These are phyloP conservation scores for Trinectes maculatus DNA, from an alignment of 2,113 vertebrate genomes.

Conservation along the genomic window DNA sequence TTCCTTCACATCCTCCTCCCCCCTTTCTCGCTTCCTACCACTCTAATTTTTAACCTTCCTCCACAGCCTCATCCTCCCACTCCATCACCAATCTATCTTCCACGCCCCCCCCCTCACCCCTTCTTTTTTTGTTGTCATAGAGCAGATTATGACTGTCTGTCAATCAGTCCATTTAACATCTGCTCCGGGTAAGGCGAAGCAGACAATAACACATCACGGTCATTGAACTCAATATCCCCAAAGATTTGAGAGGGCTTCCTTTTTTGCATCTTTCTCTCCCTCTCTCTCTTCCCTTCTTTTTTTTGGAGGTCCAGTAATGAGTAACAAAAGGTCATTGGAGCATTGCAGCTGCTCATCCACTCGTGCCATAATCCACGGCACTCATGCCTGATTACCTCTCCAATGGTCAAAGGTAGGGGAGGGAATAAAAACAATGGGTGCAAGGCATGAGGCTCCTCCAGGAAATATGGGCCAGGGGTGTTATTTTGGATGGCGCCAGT, in stretches of 20 bases:
- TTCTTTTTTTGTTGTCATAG: slow-evolving; percentile 36
- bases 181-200: slow-evolving; percentile 68
- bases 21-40: background rate
- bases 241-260: slow-evolving; percentile 74
- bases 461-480: slow-evolving; percentile 74
- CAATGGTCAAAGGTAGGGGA: slow-evolving; percentile 82
- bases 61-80: slow-evolving; percentile 1
- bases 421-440: slow-evolving; percentile 79
- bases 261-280: slow-evolving; percentile 24
- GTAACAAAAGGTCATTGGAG: slow-evolving; percentile 84
- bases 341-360: slow-evolving; percentile 84
- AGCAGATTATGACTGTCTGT: slow-evolving; percentile 74
- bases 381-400: slow-evolving; percentile 82
- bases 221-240: slow-evolving; percentile 80
- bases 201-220: slow-evolving; percentile 78
- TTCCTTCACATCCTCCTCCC: slow-evolving; percentile 26
- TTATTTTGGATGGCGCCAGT: slow-evolving; percentile 78
- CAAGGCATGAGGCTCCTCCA: slow-evolving; percentile 69
- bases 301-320: slow-evolving; percentile 81
- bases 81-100: background rate
- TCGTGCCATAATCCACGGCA: slow-evolving; percentile 80
- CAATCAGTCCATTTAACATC: slow-evolving; percentile 80
- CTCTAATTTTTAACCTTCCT: slow-evolving; percentile 17
- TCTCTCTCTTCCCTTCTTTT: slow-evolving; percentile 41
- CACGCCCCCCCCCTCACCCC: background rate